These are phyloP conservation scores for Corythaixoides concolor DNA, from an alignment of 2,113 vertebrate genomes.

Conservation along the genomic window DNA sequence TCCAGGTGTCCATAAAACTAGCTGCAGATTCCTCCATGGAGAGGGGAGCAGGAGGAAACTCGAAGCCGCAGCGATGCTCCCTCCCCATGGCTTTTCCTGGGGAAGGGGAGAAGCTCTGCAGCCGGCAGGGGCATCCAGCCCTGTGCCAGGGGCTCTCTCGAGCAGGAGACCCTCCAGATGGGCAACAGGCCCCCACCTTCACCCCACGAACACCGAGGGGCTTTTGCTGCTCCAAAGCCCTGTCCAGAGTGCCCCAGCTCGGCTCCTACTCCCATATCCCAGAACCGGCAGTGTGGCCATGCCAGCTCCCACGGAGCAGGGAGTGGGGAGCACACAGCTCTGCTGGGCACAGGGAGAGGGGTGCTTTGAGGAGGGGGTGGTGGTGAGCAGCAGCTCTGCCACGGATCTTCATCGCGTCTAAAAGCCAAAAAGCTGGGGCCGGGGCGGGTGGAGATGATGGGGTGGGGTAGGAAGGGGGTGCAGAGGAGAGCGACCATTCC, in stretches of 20 bases:
- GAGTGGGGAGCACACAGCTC: not conserved
- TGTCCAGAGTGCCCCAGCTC: fast-evolving
- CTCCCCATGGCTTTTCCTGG: not conserved
- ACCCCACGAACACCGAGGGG: not conserved
- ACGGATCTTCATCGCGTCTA: not conserved
- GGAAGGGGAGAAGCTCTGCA: not conserved
- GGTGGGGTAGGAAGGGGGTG: not conserved
- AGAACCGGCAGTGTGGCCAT: fast-evolving
- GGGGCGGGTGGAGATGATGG: not conserved
- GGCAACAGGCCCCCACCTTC: not conserved
- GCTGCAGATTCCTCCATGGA: not conserved
- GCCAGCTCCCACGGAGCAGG: not conserved
- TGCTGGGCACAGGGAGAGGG: not conserved
- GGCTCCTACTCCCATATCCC: not conserved
- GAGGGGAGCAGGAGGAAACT: not conserved
- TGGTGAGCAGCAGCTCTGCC: not conserved
- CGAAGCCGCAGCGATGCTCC: fast-evolving
- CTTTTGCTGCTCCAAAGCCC: not conserved
- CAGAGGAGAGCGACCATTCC: not conserved
- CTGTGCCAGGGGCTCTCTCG: not conserved
- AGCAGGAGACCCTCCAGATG: not conserved
- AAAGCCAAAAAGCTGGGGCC: not conserved
- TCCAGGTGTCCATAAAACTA: constrained; percentile 30
- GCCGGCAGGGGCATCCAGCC: not conserved
- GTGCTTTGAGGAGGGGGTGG: not conserved